Percentiles rank a stretch among this genome's conserved stretches.
Evolutionary conservation across 2,888 invertebrate genomes (phyloP).

Genomic region (Pomacea canaliculata): DNA sequence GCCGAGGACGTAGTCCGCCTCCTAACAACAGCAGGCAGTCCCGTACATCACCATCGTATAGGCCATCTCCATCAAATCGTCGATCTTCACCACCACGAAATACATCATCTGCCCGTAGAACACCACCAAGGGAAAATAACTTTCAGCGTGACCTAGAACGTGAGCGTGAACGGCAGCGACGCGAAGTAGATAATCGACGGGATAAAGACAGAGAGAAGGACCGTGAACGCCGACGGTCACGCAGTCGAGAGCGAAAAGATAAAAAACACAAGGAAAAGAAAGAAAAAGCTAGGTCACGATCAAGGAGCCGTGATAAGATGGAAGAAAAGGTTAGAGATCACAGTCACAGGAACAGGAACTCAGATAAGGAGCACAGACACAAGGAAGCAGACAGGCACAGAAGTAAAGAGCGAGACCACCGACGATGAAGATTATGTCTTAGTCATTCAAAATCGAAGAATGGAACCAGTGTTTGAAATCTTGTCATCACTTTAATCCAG

Average conservation of each 20-base stretch:
- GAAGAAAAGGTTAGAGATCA: constrained; percentile 6
- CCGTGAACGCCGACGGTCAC: not conserved
- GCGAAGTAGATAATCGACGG: constrained; percentile 36
- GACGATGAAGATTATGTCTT: not conserved
- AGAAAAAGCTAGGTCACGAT: too few species aligned
- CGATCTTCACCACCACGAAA: constrained; percentile 24
- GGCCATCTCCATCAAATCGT: constrained; percentile 23
- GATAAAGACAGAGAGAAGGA: constrained; percentile 8
- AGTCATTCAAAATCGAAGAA: too few species aligned
- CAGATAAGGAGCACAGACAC: constrained; percentile 5
- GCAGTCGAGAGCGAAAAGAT: constrained; percentile 3
- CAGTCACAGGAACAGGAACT: constrained; percentile 7
- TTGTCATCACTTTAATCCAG: too few species aligned
- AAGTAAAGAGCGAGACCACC: not conserved
- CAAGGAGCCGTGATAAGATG: not conserved
- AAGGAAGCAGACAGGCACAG: constrained; percentile 12
- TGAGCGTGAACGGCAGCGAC: constrained; percentile 54
- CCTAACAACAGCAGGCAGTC: not conserved
- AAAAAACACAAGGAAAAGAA: not conserved
- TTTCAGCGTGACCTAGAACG: constrained; percentile 54
- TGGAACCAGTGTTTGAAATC: too few species aligned
- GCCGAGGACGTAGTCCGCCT: constrained; percentile 1
- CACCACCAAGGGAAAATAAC: constrained; percentile 25
- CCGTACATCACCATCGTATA: not conserved
- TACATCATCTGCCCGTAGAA: constrained; percentile 28